Percentiles rank a stretch among this genome's conserved stretches.
These are phyloP conservation scores for Diabrotica undecimpunctata DNA, from an alignment of 1,140 invertebrate species.

Conservation along the genomic window DNA sequence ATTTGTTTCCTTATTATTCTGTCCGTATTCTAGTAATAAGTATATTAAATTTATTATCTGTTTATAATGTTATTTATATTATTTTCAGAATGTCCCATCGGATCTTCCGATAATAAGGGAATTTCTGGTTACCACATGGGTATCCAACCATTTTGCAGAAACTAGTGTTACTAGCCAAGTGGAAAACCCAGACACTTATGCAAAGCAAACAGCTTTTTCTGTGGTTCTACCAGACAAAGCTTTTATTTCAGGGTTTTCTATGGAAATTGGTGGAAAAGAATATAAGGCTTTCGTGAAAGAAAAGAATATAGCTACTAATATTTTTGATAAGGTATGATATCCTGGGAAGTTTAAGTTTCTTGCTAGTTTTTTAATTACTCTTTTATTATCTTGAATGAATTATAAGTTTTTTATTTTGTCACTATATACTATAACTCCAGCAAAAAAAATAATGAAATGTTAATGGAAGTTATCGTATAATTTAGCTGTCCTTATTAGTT, in stretches of 20 bases:
- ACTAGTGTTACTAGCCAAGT: conserved; percentile 56
- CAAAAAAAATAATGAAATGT: too few relatives aligned
- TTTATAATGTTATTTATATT: neutral
- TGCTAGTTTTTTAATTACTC: too few relatives aligned
- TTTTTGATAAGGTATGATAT: conserved; percentile 56
- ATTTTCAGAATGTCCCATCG: neutral
- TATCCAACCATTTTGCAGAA: conserved; percentile 56
- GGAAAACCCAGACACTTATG: conserved; percentile 51
- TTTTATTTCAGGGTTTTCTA: conserved; percentile 60
- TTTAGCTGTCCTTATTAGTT: too few relatives aligned
- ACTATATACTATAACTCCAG: too few relatives aligned
- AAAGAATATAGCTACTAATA: conserved; percentile 60
- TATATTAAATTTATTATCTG: too few relatives aligned
- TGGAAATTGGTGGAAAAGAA: conserved; percentile 55
- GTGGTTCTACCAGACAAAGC: conserved; percentile 60
- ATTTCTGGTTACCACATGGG: conserved; percentile 47
- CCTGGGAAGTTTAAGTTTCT: too few relatives aligned
- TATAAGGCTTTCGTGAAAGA: conserved; percentile 56
- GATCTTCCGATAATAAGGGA: conserved; percentile 46
- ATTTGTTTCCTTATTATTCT: too few relatives aligned
- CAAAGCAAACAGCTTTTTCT: conserved; percentile 58
- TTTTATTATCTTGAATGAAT: too few relatives aligned
- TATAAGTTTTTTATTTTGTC: too few relatives aligned
- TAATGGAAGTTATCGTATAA: too few relatives aligned
- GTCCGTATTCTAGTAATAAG: too few relatives aligned